Conservation (phyloP, 2,888 invertebrate genomes). For the Apantesis nais region DNA sequence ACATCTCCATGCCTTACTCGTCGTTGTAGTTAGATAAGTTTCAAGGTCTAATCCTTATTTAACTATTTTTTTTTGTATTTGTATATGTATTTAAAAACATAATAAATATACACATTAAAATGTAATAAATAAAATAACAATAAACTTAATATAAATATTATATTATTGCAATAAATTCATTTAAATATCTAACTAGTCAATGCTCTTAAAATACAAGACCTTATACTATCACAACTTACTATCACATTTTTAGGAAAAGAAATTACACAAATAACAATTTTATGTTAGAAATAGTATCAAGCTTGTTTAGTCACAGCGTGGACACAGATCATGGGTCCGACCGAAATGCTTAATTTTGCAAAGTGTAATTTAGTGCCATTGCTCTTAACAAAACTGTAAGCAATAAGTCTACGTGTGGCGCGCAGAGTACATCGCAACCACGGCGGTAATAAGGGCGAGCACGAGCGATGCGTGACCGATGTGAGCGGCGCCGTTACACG, state of each 20-base stretch:
- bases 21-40: too few species aligned
- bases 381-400: background rate
- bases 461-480: background rate
- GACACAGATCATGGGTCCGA: background rate
- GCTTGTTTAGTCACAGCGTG: background rate
- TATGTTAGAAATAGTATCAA: background rate
- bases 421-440: background rate
- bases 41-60: too few species aligned
- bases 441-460: background rate
- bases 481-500: conserved; percentile 53
- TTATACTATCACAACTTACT: background rate
- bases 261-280: background rate
- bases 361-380: background rate
- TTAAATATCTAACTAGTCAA: background rate
- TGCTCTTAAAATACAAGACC: background rate
- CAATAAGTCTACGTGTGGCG: conserved; percentile 86
- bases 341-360: background rate
- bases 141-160: background rate
- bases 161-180: background rate
- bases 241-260: background rate
- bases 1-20: too few species aligned
- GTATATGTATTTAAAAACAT: too few species aligned
- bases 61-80: too few species aligned
- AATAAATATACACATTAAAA: too few species aligned
- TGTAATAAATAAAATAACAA: background rate